Base-by-base conservation (phyloP, 2,888 invertebrate species). In the Camptogramma bilineatum region DNA sequence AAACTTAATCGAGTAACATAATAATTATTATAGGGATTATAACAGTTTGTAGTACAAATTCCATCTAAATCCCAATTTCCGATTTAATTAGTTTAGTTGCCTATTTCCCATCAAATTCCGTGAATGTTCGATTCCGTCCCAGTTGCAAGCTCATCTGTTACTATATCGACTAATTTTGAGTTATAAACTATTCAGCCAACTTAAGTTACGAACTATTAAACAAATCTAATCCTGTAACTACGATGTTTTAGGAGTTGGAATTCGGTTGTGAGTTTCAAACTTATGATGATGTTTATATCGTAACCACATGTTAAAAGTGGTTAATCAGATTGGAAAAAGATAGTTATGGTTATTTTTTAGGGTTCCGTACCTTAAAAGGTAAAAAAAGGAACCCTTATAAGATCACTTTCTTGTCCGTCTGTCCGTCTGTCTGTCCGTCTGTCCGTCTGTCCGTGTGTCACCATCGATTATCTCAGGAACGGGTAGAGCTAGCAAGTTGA, bases 171-270 rank as follows among this genome's bases (percentile, higher is more conserved):
- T 65, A 34, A 65, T 56, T 57, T 61, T 52, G 55, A 65, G 65
- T 65, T 65, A 16, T 57, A 51, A 65, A 62, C 60, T 65, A 65
- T 62, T 39, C 18, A 52, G 52, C 58, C 21, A 24, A 54, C 50
- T 58, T 46, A 24, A 48, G 46, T 52, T 52, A 13, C 17, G 50
- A 62, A 59, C 62, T 66, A 57, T 63, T 31, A 28, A 31, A 57
- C 42, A 17, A 61, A 65, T 58, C 42, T 52, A 47, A 52, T 54
- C 53, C 44, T 51, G 50, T 54, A n/a, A n/a, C n/a, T n/a, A 19
- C 47, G 44, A 24, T 57, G 50, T 59, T 64, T 55, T 16, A 24
- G 24, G 13, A 54, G 57, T 55, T 47, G 16, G 48, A 57, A 61
- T 61, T 53, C 50, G 44, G 8, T 58, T 19, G 19, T 64, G 44